Conservation (phyloP, 2,888 invertebrate genomes). For the Papilio elwesi region DNA sequence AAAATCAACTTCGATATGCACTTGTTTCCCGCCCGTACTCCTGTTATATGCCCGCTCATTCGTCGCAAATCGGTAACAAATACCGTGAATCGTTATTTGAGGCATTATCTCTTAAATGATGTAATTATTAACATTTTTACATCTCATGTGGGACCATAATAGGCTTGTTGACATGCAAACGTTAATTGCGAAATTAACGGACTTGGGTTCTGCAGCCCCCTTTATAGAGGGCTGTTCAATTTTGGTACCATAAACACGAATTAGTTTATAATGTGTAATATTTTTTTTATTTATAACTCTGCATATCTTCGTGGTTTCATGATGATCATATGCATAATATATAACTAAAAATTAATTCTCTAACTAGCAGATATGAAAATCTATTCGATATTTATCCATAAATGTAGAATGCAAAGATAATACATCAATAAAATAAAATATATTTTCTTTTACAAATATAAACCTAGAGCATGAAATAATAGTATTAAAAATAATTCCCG, state of each 20-base stretch:
- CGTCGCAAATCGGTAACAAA: constrained; percentile 59
- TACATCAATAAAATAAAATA: too few species aligned
- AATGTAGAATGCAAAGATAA: too few species aligned
- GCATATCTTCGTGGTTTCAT: not conserved
- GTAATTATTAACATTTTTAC: constrained; percentile 68
- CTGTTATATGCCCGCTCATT: constrained; percentile 61
- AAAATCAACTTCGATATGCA: constrained; percentile 57
- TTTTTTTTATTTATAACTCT: not conserved
- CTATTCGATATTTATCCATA: too few species aligned
- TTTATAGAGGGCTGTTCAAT: not conserved
- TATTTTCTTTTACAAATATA: too few species aligned
- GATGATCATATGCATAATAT: not conserved
- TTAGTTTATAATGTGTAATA: constrained; percentile 2
- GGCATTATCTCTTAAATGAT: constrained; percentile 68
- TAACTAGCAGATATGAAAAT: too few species aligned
- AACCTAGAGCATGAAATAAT: too few species aligned
- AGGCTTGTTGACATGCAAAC: constrained; percentile 53
- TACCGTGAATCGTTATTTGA: constrained; percentile 69
- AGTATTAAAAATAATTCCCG: too few species aligned
- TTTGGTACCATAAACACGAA: not conserved
- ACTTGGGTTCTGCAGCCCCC: constrained; percentile 30
- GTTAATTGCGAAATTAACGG: constrained; percentile 32
- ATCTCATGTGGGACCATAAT: constrained; percentile 74
- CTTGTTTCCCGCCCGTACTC: constrained; percentile 59
- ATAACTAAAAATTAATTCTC: too few species aligned